A percentile compares a stretch with the other conserved stretches of the same genome.
phyloP scores from a whole-genome alignment of 2,113 vertebrate species.

The Plecotus auritus region DNA sequence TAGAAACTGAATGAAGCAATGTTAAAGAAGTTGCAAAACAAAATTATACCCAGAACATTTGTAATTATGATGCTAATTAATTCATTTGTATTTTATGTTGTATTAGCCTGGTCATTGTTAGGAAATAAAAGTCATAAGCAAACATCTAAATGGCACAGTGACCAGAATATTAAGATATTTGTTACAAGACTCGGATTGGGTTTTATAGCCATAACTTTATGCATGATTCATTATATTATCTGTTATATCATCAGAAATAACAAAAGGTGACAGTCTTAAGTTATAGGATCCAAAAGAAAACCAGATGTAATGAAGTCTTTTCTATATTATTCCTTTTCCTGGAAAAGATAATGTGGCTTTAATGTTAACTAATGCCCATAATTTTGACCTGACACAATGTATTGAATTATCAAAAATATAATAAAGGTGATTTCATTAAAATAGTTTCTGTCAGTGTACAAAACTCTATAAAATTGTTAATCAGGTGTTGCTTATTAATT shows the following conservation, averaged over 20 bases:
- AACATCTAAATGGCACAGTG: background rate
- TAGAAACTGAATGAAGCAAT: background rate
- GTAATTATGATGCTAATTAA: background rate
- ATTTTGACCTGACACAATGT: background rate
- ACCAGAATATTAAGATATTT: background rate
- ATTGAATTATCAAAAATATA: background rate
- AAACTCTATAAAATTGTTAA: background rate
- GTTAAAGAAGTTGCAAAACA: background rate
- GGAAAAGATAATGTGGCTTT: background rate
- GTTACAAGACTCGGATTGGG: rapidly evolving
- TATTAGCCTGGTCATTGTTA: background rate
- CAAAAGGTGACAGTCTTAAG: background rate
- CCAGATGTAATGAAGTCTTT: background rate
- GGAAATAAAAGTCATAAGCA: background rate
- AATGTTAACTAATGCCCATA: background rate
- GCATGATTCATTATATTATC: background rate
- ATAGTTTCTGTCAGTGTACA: background rate
- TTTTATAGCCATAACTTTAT: background rate
- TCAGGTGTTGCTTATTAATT: background rate
- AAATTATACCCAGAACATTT: background rate
- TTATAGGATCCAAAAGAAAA: background rate
- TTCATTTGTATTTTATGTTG: background rate
- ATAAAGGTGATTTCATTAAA: background rate
- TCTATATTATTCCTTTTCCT: background rate
- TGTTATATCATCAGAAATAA: background rate